phyloP scores from a whole-genome alignment of 2,113 vertebrate genomes.

The Pygoscelis adeliae region DNA sequence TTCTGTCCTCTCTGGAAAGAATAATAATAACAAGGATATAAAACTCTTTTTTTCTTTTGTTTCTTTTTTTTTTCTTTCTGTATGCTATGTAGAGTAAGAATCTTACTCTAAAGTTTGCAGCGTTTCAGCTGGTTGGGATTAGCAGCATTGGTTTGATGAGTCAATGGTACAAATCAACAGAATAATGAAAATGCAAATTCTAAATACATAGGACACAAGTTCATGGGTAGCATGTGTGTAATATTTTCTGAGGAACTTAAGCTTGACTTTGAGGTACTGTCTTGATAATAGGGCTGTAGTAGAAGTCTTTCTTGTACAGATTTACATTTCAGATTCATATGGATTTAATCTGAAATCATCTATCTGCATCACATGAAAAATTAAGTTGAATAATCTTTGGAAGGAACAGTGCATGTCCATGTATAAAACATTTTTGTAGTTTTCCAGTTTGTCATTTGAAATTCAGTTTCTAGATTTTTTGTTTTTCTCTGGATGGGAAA shows the following conservation, averaged over 20 bases:
- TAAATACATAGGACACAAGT: fast-evolving
- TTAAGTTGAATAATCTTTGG: background rate
- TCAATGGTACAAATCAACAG: background rate
- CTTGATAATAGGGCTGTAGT: background rate
- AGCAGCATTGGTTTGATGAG: background rate
- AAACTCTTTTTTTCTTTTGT: background rate
- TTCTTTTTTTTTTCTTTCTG: background rate
- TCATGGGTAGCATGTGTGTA: background rate
- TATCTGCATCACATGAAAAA: background rate
- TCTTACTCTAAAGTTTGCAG: background rate
- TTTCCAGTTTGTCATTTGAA: background rate
- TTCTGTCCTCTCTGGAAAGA: background rate
- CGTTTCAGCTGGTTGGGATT: background rate
- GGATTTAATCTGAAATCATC: background rate
- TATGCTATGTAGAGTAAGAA: background rate
- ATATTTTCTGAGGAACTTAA: background rate
- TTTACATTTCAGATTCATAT: background rate
- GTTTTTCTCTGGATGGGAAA: background rate
- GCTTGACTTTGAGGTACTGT: background rate
- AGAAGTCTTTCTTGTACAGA: background rate
- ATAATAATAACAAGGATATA: background rate
- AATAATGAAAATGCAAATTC: background rate
- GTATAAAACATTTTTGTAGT: background rate
- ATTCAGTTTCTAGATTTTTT: background rate
- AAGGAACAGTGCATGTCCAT: background rate